phyloP scores from a whole-genome alignment of 2,797 vertebrate genomes.

The Oophaga sylvatica region DNA sequence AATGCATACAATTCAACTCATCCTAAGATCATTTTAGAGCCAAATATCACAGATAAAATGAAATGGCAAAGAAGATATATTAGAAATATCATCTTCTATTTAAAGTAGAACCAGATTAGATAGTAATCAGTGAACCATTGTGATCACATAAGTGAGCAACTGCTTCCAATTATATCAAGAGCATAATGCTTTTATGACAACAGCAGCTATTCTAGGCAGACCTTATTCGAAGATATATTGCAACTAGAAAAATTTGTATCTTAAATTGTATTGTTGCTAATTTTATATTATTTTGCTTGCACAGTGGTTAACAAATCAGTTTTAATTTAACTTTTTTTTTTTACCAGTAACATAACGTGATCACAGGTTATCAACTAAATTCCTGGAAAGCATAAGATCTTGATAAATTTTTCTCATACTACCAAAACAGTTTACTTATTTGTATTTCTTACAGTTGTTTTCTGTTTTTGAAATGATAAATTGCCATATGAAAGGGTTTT shows the following conservation, averaged over 20 bases:
- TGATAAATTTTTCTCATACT: background rate
- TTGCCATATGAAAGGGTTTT: too few relatives aligned
- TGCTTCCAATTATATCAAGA: slow-evolving; percentile 32
- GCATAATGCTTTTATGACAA: slow-evolving; percentile 33
- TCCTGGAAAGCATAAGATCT: background rate
- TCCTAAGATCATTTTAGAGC: background rate
- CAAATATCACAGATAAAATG: background rate
- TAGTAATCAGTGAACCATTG: slow-evolving; percentile 46
- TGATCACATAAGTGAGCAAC: slow-evolving; percentile 37
- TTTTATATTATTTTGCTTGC: slow-evolving; percentile 17
- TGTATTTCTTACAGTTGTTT: too few relatives aligned
- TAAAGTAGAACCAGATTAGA: background rate
- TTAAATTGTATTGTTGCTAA: slow-evolving; percentile 15
- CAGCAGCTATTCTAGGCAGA: slow-evolving; percentile 35
- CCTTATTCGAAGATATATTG: slow-evolving; percentile 13
- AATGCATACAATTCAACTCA: background rate
- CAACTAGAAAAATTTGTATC: slow-evolving; percentile 5
- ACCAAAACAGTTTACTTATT: too few relatives aligned
- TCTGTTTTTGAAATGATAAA: too few relatives aligned
- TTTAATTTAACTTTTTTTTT: slow-evolving; percentile 3
- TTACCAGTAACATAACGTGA: background rate
- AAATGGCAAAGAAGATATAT: background rate
- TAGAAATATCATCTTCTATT: slow-evolving; percentile 15
- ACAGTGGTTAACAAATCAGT: background rate
- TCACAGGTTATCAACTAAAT: background rate